phyloP scores from a whole-genome alignment of 2,888 invertebrate species.

The Margaritifera margaritifera region DNA sequence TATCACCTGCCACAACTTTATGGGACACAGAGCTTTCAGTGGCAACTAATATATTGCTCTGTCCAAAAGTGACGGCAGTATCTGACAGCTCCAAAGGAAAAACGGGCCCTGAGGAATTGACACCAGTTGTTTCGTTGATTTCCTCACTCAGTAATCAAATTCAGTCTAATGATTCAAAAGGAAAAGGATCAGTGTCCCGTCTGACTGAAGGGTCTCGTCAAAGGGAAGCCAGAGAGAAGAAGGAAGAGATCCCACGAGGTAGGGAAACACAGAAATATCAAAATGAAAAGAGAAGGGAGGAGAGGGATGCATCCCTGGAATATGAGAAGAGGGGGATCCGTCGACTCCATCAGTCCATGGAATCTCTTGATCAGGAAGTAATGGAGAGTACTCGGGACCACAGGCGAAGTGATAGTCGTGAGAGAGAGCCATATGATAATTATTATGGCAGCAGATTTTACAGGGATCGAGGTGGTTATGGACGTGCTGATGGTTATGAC shows the following conservation, averaged over 20 bases:
- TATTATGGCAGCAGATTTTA: conserved; percentile 1
- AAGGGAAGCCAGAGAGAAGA: conserved; percentile 3
- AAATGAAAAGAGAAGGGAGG: conserved; percentile 23
- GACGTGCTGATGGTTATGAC: conserved; percentile 28
- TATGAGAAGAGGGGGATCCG: conserved; percentile 5
- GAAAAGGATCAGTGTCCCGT: conserved; percentile 7
- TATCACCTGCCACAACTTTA: conserved; percentile 68
- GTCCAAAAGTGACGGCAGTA: conserved; percentile 31
- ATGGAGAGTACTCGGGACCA: conserved; percentile 1
- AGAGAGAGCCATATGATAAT: conserved; percentile 1
- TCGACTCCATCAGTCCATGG: conserved; percentile 2
- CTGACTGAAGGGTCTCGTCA: conserved; percentile 1
- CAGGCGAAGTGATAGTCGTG: conserved; percentile 26
- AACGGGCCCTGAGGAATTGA: conserved; percentile 25
- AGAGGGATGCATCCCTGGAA: conserved; percentile 10
- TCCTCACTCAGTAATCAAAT: conserved; percentile 44
- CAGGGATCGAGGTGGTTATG: conserved; percentile 24
- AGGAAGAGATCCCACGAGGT: conserved; percentile 8
- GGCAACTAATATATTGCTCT: conserved; percentile 52
- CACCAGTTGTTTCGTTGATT: conserved; percentile 40
- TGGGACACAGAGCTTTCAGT: conserved; percentile 62
- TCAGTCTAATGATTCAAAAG: conserved; percentile 18
- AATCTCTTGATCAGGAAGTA: neutral
- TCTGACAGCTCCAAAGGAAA: conserved; percentile 4
- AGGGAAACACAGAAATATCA: conserved; percentile 17